phyloP scores from a whole-genome alignment of 2,888 invertebrate genomes.

The Neoaliturus tenellus region DNA sequence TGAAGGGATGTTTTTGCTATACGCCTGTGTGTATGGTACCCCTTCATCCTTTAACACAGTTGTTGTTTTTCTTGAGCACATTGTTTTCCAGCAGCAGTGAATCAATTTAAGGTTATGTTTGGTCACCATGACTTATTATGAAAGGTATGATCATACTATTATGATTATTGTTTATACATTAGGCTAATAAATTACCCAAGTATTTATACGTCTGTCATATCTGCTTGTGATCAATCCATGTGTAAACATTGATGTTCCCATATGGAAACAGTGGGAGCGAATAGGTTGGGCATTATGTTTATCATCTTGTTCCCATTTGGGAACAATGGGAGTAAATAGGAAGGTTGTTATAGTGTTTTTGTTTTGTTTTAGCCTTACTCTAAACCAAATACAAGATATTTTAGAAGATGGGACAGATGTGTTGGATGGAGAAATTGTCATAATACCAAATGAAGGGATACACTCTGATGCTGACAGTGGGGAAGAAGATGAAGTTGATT shows the following conservation, averaged over 20 bases:
- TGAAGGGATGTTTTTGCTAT: too few species aligned
- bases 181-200: too few species aligned
- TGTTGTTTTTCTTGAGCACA: too few species aligned
- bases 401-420: neutral
- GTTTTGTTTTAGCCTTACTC: neutral
- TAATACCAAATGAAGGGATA: neutral
- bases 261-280: neutral
- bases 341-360: neutral
- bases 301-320: slow-evolving; percentile 4
- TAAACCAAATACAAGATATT: slow-evolving; percentile 6
- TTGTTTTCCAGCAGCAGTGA: too few species aligned
- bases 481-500: neutral
- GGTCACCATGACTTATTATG: too few species aligned
- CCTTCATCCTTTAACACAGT: too few species aligned
- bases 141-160: too few species aligned
- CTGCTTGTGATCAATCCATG: too few species aligned
- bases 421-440: neutral
- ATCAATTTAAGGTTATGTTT: too few species aligned
- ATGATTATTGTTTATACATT: too few species aligned
- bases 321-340: neutral
- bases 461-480: neutral
- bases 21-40: too few species aligned
- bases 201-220: too few species aligned
- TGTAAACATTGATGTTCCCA: neutral
- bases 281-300: neutral